Conservation (phyloP, 2,797 vertebrate genomes). For the Semaprochilodus insignis region DNA sequence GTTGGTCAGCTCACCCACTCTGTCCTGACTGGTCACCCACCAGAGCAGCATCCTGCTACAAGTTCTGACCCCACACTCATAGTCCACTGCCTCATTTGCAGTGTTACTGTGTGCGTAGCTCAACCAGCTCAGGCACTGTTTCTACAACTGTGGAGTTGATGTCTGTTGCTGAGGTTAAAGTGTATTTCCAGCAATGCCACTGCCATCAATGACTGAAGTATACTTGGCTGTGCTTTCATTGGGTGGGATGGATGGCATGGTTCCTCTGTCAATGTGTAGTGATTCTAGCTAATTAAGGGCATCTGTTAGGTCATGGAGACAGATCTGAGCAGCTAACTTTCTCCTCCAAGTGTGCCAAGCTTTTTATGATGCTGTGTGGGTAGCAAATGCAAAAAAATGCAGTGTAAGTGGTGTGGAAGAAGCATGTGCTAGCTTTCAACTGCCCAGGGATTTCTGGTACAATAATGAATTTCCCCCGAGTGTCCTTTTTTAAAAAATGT, state of each 20-base stretch:
- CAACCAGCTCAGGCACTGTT: neutral
- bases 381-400: neutral
- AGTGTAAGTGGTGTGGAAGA: neutral
- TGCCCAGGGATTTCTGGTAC: neutral
- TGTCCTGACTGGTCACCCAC: no score
- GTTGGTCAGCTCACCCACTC: no score
- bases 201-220: neutral
- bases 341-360: neutral
- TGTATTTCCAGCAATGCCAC: neutral
- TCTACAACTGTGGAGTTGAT: neutral
- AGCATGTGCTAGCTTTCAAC: neutral
- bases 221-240: neutral
- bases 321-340: constrained; percentile 1
- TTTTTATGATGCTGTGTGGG: neutral
- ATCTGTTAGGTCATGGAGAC: constrained; percentile 18
- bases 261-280: neutral
- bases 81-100: neutral
- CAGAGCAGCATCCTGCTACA: no score
- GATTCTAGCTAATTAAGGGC: constrained; percentile 9
- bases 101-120: neutral
- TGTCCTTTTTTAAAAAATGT: neutral
- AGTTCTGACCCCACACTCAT: neutral
- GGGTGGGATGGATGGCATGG: neutral
- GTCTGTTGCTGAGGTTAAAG: neutral
- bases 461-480: neutral